These are phyloP conservation scores for Sinocyclocheilus anshuiensis DNA, from an alignment of 2,113 vertebrate genomes.

Conservation along the genomic window DNA sequence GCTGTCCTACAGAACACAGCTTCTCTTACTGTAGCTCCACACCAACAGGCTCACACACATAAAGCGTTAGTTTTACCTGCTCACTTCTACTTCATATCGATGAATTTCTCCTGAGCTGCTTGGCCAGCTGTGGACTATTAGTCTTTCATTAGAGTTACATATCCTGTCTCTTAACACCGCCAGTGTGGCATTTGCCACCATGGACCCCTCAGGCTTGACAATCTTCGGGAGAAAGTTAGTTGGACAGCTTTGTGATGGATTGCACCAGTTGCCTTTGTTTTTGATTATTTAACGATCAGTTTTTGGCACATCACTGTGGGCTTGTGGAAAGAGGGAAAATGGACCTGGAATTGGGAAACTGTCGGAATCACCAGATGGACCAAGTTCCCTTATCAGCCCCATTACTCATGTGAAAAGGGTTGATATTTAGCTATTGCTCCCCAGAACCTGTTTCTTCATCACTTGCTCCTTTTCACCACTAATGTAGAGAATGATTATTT, in stretches of 20 bases:
- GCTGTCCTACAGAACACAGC: neutral
- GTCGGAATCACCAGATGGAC: constrained; percentile 32
- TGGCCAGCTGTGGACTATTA: constrained; percentile 45
- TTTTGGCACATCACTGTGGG: constrained; percentile 40
- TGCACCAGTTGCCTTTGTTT: constrained; percentile 37
- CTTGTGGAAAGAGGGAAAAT: constrained; percentile 35
- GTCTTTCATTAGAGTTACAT: constrained; percentile 52
- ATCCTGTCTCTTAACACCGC: constrained; percentile 32
- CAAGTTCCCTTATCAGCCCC: constrained; percentile 15
- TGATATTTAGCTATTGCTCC: constrained; percentile 49
- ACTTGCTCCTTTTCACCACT: constrained; percentile 38
- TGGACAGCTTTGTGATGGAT: constrained; percentile 43
- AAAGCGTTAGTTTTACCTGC: constrained; percentile 27
- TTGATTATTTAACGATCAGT: constrained; percentile 50
- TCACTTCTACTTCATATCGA: constrained; percentile 46
- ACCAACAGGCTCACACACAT: constrained; percentile 16
- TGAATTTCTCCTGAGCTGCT: constrained; percentile 46
- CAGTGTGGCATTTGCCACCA: constrained; percentile 22
- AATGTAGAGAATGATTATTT: constrained; percentile 51
- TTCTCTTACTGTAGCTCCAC: neutral
- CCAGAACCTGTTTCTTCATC: constrained; percentile 44
- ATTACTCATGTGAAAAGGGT: constrained; percentile 52
- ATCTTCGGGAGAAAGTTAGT: constrained; percentile 39
- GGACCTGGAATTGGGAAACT: constrained; percentile 37
- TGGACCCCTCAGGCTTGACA: constrained; percentile 6